phyloP scores from a whole-genome alignment of 2,797 vertebrate species.

The Enteromius radiatus region DNA sequence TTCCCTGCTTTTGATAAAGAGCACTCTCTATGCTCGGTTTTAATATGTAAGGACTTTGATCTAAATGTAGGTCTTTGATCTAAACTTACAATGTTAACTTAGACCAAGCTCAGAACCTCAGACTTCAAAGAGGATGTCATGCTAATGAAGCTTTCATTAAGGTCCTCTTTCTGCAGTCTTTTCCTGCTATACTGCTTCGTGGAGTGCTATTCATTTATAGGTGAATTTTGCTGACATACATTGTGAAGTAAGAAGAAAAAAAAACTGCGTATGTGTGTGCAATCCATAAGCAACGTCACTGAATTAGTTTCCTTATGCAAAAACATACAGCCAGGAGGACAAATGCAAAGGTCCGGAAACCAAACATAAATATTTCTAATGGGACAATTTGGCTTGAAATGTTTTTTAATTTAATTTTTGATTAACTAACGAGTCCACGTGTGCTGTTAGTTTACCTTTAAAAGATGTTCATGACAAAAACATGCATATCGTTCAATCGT shows the following conservation, averaged over 20 bases:
- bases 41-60: conserved; percentile 20
- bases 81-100: neutral
- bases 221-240: neutral
- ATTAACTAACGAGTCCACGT: neutral
- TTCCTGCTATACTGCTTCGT: neutral
- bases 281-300: too few species aligned
- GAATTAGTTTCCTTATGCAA: neutral
- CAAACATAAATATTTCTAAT: neutral
- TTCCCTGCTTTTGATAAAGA: neutral
- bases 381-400: neutral
- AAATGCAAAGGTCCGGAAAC: too few species aligned
- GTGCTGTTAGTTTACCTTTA: neutral
- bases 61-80: conserved; percentile 18
- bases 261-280: neutral
- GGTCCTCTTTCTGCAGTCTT: neutral
- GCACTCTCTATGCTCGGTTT: neutral
- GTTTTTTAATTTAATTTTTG: neutral
- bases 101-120: neutral
- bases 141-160: conserved; percentile 33
- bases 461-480: neutral
- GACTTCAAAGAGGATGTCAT: conserved; percentile 16
- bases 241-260: neutral
- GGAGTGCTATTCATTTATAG: neutral
- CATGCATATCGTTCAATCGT: too few species aligned
- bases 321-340: neutral